A percentile compares a stretch with the other conserved stretches of the same genome.
phyloP scores from a whole-genome alignment of 2,888 invertebrate species.

The Azorinus chamasolen region DNA sequence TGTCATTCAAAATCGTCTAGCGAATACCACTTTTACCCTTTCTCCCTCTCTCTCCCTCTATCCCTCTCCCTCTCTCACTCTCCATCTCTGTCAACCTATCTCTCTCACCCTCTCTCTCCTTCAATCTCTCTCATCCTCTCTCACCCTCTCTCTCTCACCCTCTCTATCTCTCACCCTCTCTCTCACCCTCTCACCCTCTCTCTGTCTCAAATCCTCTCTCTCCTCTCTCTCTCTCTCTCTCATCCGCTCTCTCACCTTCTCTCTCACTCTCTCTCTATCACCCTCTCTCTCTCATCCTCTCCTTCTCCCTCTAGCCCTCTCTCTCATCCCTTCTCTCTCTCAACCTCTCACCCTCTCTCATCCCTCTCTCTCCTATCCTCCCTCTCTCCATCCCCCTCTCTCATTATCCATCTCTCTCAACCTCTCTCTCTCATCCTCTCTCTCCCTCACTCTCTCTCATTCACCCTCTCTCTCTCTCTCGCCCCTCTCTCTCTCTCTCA shows the following conservation, averaged over 20 bases:
- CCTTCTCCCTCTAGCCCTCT: not conserved
- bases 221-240: conserved; percentile 6
- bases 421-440: too few relatives aligned
- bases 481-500: too few relatives aligned
- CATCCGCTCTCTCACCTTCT: not conserved
- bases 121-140: not conserved
- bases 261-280: not conserved
- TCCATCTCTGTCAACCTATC: too few relatives aligned
- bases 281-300: too few relatives aligned
- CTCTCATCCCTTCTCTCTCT: not conserved
- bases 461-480: too few relatives aligned
- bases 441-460: too few relatives aligned
- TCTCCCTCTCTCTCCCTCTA: too few relatives aligned
- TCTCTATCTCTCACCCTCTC: not conserved
- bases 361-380: not conserved
- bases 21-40: too few relatives aligned
- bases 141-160: not conserved
- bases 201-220: not conserved
- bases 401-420: not conserved
- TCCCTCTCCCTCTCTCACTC: too few relatives aligned
- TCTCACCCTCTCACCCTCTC: not conserved
- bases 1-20: too few relatives aligned
- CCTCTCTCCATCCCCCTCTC: conserved; percentile 1
- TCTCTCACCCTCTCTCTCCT: too few relatives aligned
- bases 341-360: conserved; percentile 2